These are phyloP conservation scores for Parnassius mnemosyne DNA, from an alignment of 2,888 invertebrate species.

Conservation along the genomic window DNA sequence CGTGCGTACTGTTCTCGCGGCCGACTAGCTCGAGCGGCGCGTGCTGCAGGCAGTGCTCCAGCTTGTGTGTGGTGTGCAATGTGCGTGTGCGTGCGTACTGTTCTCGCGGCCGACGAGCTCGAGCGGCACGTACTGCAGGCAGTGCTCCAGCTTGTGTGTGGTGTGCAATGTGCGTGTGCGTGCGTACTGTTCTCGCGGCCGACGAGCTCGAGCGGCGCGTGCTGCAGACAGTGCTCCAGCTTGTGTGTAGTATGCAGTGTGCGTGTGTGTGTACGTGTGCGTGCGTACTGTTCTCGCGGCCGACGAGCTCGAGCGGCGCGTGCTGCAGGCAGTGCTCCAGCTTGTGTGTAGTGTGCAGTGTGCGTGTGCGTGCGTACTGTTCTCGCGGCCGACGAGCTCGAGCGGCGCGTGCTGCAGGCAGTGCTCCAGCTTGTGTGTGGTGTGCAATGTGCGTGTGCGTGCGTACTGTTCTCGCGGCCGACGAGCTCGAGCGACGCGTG, in stretches of 20 bases:
- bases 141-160: constrained; percentile 88
- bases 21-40: too few relatives aligned
- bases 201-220: constrained; percentile 64
- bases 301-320: constrained; percentile 64
- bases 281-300: constrained; percentile 57
- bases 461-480: constrained; percentile 53
- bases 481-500: constrained; percentile 33
- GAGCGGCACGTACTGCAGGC: constrained; percentile 75
- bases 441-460: too few relatives aligned
- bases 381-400: too few relatives aligned
- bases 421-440: too few relatives aligned
- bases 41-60: too few relatives aligned
- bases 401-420: too few relatives aligned
- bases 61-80: too few relatives aligned
- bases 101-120: constrained; percentile 63
- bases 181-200: constrained; percentile 60
- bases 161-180: not conserved
- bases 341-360: constrained; percentile 75
- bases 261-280: too few relatives aligned
- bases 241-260: constrained; percentile 60
- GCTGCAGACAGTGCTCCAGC: constrained; percentile 85
- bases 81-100: constrained; percentile 44
- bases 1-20: too few relatives aligned
- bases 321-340: constrained; percentile 85
- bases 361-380: too few relatives aligned